Percentiles rank a stretch among this genome's conserved stretches.
Conservation (phyloP, 2,797 vertebrate genomes). For the Acipenser oxyrinchus region DNA sequence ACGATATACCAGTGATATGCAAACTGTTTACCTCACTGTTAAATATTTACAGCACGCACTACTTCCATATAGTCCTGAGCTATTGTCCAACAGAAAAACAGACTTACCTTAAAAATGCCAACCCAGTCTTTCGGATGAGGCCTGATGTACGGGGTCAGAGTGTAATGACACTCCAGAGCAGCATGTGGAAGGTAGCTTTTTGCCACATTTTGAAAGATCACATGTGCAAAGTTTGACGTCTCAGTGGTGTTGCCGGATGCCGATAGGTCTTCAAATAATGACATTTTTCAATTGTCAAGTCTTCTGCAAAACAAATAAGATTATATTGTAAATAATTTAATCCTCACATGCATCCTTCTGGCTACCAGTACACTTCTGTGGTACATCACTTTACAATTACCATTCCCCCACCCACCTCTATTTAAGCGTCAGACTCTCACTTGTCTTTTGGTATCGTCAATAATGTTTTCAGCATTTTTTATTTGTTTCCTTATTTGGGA, state of each 20-base stretch:
- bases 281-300: conserved; percentile 52
- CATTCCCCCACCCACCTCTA: too few species aligned
- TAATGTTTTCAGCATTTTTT: too few species aligned
- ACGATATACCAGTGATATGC: too few species aligned
- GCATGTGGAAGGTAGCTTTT: conserved; percentile 95
- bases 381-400: too few species aligned
- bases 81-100: background rate
- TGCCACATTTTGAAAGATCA: conserved; percentile 97
- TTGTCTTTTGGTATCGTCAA: too few species aligned
- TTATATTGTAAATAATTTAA: too few species aligned
- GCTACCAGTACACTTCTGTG: too few species aligned
- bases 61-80: too few species aligned
- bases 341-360: background rate
- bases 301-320: background rate
- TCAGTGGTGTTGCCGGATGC: conserved; percentile 69
- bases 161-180: conserved; percentile 92
- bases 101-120: conserved; percentile 92
- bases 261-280: conserved; percentile 71
- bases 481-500: too few species aligned
- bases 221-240: conserved; percentile 95
- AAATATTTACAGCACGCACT: too few species aligned
- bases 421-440: too few species aligned
- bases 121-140: conserved; percentile 97
- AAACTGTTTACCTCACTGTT: too few species aligned
- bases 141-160: conserved; percentile 87